These are phyloP conservation scores for Syrista parreyssii DNA, from an alignment of 2,888 invertebrate genomes.

Conservation along the genomic window DNA sequence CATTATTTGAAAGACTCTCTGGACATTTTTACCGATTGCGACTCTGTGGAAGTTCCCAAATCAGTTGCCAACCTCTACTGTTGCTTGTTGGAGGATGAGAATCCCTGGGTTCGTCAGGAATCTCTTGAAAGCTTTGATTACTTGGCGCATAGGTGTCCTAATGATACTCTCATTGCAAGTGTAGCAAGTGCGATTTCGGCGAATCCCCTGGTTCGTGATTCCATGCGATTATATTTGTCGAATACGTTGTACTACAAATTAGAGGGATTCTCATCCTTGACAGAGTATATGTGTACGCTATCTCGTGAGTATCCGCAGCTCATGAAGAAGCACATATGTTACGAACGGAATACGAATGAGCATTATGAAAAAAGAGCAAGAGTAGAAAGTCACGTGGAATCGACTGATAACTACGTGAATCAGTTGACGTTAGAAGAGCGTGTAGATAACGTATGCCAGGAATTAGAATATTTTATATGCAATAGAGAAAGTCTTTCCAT, in stretches of 20 bases:
- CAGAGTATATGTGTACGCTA: neutral
- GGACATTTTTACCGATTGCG: constrained; percentile 20
- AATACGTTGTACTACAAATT: constrained; percentile 30
- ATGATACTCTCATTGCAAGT: constrained; percentile 44
- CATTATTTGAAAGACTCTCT: constrained; percentile 40
- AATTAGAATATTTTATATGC: constrained; percentile 38
- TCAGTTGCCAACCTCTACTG: constrained; percentile 30
- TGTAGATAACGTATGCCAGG: constrained; percentile 40
- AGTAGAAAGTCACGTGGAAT: neutral
- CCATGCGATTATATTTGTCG: constrained; percentile 48
- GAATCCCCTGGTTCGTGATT: constrained; percentile 37
- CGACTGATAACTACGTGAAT: neutral
- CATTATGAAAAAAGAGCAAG: neutral
- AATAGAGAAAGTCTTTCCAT: constrained; percentile 31
- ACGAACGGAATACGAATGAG: neutral
- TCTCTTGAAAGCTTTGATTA: constrained; percentile 54
- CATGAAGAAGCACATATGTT: constrained; percentile 37
- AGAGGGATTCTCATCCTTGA: constrained; percentile 27
- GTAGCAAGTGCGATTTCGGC: constrained; percentile 40
- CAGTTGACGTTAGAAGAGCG: neutral
- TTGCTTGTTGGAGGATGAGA: constrained; percentile 44
- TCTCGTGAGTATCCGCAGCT: neutral
- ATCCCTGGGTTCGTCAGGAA: constrained; percentile 51
- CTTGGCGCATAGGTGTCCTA: constrained; percentile 43
- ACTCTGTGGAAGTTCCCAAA: neutral